Base-by-base conservation (phyloP, 2,888 invertebrate genomes). In the Megamerina dolium region DNA sequence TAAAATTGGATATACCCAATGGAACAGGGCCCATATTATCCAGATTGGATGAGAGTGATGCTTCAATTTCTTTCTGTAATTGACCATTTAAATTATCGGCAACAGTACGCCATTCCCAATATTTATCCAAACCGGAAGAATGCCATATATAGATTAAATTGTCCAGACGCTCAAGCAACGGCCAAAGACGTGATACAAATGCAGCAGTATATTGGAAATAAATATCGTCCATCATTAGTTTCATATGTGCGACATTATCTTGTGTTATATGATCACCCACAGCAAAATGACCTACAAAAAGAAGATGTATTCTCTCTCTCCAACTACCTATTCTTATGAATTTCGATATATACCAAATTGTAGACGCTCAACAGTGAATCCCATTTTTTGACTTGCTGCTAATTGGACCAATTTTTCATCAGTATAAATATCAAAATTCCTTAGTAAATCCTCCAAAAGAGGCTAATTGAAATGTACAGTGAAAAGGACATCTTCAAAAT, bases 171-270 rank as follows among this genome's bases (percentile, higher is more conserved):
- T 73, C 72, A 6, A 80, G 73, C 34, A 79, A 73, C 0, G 80
- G 74, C 37, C 83, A 83, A 52, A 76, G 78, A 54, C 82, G 82
- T 4, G 80, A 73, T 46, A 77, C 63, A 76, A 80, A 80, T 1
- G 78, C 70, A 5, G 82, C 78, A 50, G 80, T 79, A 44, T 80
- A 77, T 55, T 82, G 81, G 64, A 75, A 83, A 55, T 83, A 84
- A 43, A 84, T 75, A 59, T 84, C 79, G 54, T 83, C 79, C 36
- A 74, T 56, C 82, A 85, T 82, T 14, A 82, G 63, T 48, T 77
- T 78, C 52, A 79, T 71, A 46, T 76, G 72, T 16, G 73, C 57
- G 9, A 81, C 73, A 1, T 77, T 74, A 46, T 78, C 74, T 53
- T 75, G 70, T 0, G 78, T 77, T 49, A 84, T 72, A 54, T 82